Conservation (phyloP, 2,888 invertebrate genomes). For the Lymantria monacha region DNA sequence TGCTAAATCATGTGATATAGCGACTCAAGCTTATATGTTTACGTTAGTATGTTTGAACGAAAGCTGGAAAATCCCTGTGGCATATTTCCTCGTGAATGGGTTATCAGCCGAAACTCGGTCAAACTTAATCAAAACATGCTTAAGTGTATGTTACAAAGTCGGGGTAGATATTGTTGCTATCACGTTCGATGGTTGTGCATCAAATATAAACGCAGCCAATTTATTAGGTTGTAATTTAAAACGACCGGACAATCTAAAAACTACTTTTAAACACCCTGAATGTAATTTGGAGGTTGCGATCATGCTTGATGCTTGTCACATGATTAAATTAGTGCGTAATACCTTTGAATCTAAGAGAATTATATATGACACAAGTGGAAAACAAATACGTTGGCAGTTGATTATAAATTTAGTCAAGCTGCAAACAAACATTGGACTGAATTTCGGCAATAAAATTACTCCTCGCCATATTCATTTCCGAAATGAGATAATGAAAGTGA, state of each 20-base stretch:
- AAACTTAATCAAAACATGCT: conserved; percentile 12
- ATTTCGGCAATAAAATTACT: conserved; percentile 2
- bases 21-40: conserved; percentile 10
- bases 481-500: too few species aligned
- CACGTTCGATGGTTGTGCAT: conserved; percentile 18
- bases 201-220: conserved; percentile 12
- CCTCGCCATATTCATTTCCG: too few species aligned
- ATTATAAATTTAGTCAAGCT: conserved; percentile 1
- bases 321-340: conserved; percentile 21
- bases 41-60: conserved; percentile 7
- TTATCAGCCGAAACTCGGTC: conserved; percentile 3
- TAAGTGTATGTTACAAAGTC: conserved; percentile 13
- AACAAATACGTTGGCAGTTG: conserved; percentile 7
- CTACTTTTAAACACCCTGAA: conserved; percentile 20
- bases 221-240: conserved; percentile 13
- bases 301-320: conserved; percentile 16
- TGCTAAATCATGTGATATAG: not conserved
- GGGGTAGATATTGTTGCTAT: conserved; percentile 21
- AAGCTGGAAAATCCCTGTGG: conserved; percentile 14
- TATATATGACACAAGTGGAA: not conserved
- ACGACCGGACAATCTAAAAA: conserved; percentile 8
- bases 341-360: conserved; percentile 6
- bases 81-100: conserved; percentile 9
- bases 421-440: not conserved
- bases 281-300: conserved; percentile 14